These are phyloP conservation scores for Manis javanica DNA, from an alignment of 2,797 vertebrate genomes.

Conservation along the genomic window DNA sequence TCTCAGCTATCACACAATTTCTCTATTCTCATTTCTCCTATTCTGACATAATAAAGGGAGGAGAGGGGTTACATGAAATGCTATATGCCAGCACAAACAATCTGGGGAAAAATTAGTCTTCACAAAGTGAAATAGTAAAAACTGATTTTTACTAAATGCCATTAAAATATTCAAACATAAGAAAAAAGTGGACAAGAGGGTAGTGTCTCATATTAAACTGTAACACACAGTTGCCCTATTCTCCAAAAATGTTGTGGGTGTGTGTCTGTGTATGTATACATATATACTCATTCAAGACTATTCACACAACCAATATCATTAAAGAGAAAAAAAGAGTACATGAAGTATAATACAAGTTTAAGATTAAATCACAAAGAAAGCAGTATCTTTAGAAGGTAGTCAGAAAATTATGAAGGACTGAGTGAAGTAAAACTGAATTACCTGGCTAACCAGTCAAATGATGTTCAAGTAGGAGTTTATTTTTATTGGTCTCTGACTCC, in stretches of 20 bases:
- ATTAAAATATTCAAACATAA: constrained; percentile 1
- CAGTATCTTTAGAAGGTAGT: constrained; percentile 20
- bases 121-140: neutral
- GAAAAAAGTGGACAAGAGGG: neutral
- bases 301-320: neutral
- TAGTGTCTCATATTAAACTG: neutral
- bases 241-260: neutral
- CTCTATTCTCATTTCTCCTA: neutral
- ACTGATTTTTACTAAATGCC: constrained; percentile 13
- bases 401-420: constrained; percentile 9
- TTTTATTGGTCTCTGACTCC: constrained; percentile 72
- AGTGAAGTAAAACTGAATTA: constrained; percentile 68
- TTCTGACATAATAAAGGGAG: neutral
- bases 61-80: neutral
- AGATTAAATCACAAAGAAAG: constrained; percentile 13
- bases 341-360: constrained; percentile 17
- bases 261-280: neutral
- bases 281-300: neutral
- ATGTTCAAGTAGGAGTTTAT: constrained; percentile 49
- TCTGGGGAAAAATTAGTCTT: constrained; percentile 26
- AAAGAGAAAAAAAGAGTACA: constrained; percentile 1
- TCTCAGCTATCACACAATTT: neutral
- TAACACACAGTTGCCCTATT: neutral
- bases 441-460: constrained; percentile 70
- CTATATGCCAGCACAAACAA: neutral